phyloP scores from a whole-genome alignment of 2,113 vertebrate genomes.

The Oxyruncus cristatus region DNA sequence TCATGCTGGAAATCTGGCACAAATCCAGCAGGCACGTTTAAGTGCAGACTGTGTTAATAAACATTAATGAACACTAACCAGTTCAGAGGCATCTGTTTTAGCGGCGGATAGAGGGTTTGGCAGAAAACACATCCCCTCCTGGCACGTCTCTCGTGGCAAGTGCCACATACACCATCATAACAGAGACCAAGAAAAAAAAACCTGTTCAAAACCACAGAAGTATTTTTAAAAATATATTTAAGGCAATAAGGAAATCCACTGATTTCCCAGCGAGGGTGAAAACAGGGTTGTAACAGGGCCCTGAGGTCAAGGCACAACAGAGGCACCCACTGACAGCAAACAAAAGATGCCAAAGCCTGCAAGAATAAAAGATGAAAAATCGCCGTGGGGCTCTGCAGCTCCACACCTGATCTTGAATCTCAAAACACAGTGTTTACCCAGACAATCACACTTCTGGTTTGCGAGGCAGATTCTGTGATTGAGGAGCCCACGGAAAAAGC shows the following conservation, averaged over 20 bases:
- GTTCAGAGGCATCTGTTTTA: neutral
- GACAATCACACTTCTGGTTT: neutral
- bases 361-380: neutral
- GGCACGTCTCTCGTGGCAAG: neutral
- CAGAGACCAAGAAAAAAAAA: neutral
- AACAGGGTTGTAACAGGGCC: neutral
- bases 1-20: neutral
- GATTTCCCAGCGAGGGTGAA: neutral
- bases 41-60: neutral
- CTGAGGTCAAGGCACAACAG: neutral
- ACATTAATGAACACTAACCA: neutral
- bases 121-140: neutral
- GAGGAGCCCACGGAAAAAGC: neutral
- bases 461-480: neutral
- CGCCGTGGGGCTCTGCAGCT: neutral
- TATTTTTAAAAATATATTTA: neutral
- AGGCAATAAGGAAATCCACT: neutral
- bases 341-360: neutral
- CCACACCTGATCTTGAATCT: neutral
- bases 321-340: neutral
- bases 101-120: neutral
- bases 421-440: neutral
- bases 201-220: neutral
- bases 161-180: rapidly evolving
- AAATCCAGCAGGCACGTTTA: neutral